A percentile compares a stretch with the other conserved stretches of the same genome.
phyloP scores from a whole-genome alignment of 2,888 invertebrate species.

The Vannuccia rotundouncinata region DNA sequence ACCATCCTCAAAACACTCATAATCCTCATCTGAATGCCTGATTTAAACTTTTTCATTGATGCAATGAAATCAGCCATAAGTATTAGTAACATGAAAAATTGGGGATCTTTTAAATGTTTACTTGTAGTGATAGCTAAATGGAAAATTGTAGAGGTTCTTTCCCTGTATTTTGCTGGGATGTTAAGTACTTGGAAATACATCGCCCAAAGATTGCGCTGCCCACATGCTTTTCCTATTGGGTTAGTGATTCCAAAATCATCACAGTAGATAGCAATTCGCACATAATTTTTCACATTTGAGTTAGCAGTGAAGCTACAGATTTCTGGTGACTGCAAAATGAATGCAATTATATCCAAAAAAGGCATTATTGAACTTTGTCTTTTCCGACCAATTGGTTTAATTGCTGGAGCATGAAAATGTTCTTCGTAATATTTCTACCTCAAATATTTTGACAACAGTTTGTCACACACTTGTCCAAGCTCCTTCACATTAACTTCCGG shows the following conservation, averaged over 20 bases:
- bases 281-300: background rate
- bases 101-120: background rate
- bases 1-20: background rate
- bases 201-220: background rate
- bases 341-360: background rate
- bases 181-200: background rate
- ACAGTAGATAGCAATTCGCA: background rate
- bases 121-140: background rate
- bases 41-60: background rate
- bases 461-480: background rate
- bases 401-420: background rate
- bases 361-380: background rate
- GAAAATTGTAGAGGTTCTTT: background rate
- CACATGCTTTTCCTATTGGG: background rate
- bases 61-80: background rate
- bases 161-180: background rate
- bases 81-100: no score
- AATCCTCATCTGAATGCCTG: background rate
- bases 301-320: background rate
- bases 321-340: background rate
- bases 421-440: background rate
- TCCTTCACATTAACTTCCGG: background rate
- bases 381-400: background rate
- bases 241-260: conserved; percentile 9
- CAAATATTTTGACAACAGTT: background rate